Evolutionary conservation across 2,888 invertebrate species (phyloP).

Genomic region (Amiota mariae): DNA sequence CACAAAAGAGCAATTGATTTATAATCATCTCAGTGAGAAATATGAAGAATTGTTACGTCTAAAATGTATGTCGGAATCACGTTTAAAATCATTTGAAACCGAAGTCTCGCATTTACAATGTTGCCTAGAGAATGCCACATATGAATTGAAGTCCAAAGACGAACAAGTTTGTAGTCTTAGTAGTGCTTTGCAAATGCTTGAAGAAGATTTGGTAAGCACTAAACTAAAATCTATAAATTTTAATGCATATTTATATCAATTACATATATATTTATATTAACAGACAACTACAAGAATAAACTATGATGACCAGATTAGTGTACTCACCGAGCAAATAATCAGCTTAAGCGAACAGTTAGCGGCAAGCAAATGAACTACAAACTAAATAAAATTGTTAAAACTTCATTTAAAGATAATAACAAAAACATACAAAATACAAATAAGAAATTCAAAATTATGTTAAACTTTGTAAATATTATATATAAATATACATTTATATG

Average conservation of each 20-base stretch:
- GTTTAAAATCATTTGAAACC: constrained; percentile 64
- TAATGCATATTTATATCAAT: neutral
- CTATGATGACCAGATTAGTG: constrained; percentile 79
- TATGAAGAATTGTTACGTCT: constrained; percentile 70
- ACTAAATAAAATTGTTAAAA: no score
- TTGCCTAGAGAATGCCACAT: constrained; percentile 75
- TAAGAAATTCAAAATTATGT: no score
- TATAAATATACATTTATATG: no score
- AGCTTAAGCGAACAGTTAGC: constrained; percentile 87
- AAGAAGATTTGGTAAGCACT: constrained; percentile 79
- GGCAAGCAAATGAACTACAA: constrained; percentile 66
- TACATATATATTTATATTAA: constrained; percentile 10
- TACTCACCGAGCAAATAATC: constrained; percentile 79
- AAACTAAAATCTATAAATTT: no score
- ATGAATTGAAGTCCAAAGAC: constrained; percentile 75
- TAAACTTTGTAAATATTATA: no score
- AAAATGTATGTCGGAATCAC: constrained; percentile 71
- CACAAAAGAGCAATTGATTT: constrained; percentile 70
- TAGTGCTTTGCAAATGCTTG: constrained; percentile 74
- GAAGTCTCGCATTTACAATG: constrained; percentile 74
- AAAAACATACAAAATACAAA: no score
- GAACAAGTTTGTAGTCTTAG: constrained; percentile 75
- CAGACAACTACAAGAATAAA: constrained; percentile 77
- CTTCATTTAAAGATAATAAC: no score
- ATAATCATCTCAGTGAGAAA: constrained; percentile 70